phyloP scores from a whole-genome alignment of 1,140 invertebrate species.

The Anastrepha obliqua region DNA sequence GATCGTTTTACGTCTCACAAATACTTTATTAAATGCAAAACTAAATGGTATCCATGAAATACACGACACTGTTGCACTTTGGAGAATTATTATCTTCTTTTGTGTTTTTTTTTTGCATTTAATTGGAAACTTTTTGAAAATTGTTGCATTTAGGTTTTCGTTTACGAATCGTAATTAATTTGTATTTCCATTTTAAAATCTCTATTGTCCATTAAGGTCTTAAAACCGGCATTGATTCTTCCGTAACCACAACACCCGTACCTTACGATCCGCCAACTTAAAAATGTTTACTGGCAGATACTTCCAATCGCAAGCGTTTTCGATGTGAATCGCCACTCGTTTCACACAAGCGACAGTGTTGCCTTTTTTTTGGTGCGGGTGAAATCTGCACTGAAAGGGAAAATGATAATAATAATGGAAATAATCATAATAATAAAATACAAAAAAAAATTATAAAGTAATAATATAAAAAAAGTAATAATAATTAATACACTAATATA shows the following conservation, averaged over 20 bases:
- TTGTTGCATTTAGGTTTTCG: neutral
- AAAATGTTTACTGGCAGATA: slow-evolving; percentile 43
- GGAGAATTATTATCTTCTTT: neutral
- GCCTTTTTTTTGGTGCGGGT: neutral
- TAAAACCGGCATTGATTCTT: neutral
- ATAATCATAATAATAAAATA: no score
- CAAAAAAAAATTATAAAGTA: no score
- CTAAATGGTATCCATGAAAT: neutral
- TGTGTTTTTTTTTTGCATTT: neutral
- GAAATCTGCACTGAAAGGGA: neutral
- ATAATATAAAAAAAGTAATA: no score
- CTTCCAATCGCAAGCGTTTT: neutral
- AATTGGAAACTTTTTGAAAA: neutral
- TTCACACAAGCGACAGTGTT: slow-evolving; percentile 34
- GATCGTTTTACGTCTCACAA: slow-evolving; percentile 8
- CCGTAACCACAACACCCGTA: neutral
- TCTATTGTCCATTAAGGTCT: neutral
- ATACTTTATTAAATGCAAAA: neutral
- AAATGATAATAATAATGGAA: no score
- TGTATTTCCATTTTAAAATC: neutral
- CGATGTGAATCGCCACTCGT: neutral
- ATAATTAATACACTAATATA: no score
- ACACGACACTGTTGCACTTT: neutral
- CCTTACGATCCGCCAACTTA: slow-evolving; percentile 13
- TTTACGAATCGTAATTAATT: neutral